Base-by-base conservation (phyloP, 2,888 invertebrate genomes). In the Aphodius sticticus region DNA sequence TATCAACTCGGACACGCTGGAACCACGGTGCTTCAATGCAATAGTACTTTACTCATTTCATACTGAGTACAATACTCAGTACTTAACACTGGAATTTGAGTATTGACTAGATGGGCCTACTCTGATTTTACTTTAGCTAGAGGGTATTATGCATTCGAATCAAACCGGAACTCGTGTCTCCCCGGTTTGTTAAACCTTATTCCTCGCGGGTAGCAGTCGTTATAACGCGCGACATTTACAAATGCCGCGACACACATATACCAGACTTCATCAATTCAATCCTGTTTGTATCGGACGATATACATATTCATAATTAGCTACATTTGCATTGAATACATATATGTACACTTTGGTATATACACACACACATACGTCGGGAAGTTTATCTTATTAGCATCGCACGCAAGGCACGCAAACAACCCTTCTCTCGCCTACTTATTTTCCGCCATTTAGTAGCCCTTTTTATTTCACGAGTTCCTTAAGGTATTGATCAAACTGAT, bases 261-360 rank as follows among this genome's bases (percentile, higher is more conserved):
- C 53, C 53, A 53, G 53, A 53, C 53, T 53, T 9, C 53, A 53
- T 53, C 53, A 53, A 53, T 53, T 53, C 53, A 53, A 53, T 53
- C 53, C 53, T 53, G 53, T 53, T 53, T 53, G 53, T 53, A 53
- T 53, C 53, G 53, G 53, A 53, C 53, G 53, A 53, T 53, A 53
- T 53, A 53, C 53, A 53, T 53, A 53, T 53, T 53, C 53, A 53
- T 53, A 53, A 53, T 53, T 5, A 7, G 53, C 53, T 5, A 53
- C 53, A 53, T 53, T 53, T 53, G 53, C 53, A 53, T 53, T 53
- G 53, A 53, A 53, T 53, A 53, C 12, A 53, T 53, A 53, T 53
- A 12, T 12, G 53, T 12, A 53, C 53, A 53, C 12, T 7, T 53
- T 2, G 53, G 53, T 53, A 12, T 53, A 53, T 53, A 53, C 53